Evolutionary conservation across 30 jellyfish, hydroid and myxozoan species (phyloP).

Genomic region (Catostylus mosaicus): DNA sequence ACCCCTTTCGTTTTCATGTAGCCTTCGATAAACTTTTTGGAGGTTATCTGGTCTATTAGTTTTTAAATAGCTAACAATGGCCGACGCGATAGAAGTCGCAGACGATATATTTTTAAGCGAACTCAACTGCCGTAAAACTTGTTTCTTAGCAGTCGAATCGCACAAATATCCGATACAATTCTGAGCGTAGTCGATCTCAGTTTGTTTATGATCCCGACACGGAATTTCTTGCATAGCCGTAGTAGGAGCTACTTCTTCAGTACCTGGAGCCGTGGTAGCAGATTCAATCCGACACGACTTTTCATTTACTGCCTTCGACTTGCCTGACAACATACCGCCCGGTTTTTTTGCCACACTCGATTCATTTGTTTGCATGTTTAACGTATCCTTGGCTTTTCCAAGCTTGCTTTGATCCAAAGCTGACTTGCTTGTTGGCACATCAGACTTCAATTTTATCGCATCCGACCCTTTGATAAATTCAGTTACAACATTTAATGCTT

Average conservation of each 20-base stretch:
- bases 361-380: too few relatives aligned
- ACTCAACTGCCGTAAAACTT: slow-evolving; percentile 36
- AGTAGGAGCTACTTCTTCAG: too few relatives aligned
- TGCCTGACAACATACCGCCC: too few relatives aligned
- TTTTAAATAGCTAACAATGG: slow-evolving; percentile 40
- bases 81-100: slow-evolving; percentile 56
- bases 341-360: too few relatives aligned
- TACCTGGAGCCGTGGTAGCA: not conserved
- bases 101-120: slow-evolving; percentile 43
- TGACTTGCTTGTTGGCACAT: too few relatives aligned
- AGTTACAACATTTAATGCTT: too few relatives aligned
- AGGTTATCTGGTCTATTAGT: slow-evolving; percentile 2
- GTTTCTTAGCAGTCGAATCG: not conserved
- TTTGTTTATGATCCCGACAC: slow-evolving; percentile 14
- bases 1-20: not conserved
- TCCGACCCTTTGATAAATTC: too few relatives aligned
- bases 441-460: too few relatives aligned
- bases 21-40: slow-evolving; percentile 1
- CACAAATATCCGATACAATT: slow-evolving; percentile 26
- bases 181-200: slow-evolving; percentile 46
- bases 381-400: too few relatives aligned
- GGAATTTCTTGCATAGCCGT: not conserved
- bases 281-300: too few relatives aligned
- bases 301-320: too few relatives aligned
- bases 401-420: too few relatives aligned